phyloP scores from a whole-genome alignment of 2,113 vertebrate genomes.

The Tricholaema leucomelas region DNA sequence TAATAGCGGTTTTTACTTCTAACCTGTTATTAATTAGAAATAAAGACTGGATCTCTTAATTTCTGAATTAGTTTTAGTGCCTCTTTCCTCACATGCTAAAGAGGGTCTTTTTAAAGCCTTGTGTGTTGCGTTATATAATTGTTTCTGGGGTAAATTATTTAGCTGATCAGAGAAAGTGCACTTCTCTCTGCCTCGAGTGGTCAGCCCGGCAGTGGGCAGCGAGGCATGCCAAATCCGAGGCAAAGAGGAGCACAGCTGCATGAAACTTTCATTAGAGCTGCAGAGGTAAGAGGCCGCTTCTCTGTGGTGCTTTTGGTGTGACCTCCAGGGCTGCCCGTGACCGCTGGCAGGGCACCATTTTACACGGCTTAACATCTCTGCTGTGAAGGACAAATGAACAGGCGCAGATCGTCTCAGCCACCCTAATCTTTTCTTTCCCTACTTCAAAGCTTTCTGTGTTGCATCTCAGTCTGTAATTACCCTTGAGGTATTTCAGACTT shows the following conservation, averaged over 20 bases:
- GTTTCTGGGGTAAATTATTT: conserved; percentile 77
- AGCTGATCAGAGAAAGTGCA: conserved; percentile 66
- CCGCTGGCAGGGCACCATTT: conserved; percentile 50
- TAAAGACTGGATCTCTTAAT: conserved; percentile 53
- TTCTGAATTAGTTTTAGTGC: conserved; percentile 62
- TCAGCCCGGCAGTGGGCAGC: conserved; percentile 39
- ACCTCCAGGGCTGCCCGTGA: conserved; percentile 71
- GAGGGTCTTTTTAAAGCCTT: conserved; percentile 25
- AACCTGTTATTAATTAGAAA: conserved; percentile 81
- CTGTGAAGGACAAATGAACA: conserved; percentile 73
- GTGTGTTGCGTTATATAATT: conserved; percentile 61
- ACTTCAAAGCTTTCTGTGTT: conserved; percentile 77
- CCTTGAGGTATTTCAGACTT: conserved; percentile 80
- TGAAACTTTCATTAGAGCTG: conserved; percentile 71
- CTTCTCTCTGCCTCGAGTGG: conserved; percentile 53
- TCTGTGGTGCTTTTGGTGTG: conserved; percentile 42
- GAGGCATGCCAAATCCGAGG: conserved; percentile 62
- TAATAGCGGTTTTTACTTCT: conserved; percentile 72
- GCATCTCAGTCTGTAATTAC: conserved; percentile 77
- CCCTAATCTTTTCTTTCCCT: conserved; percentile 77
- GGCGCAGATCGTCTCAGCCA: conserved; percentile 58
- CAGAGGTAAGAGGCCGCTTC: conserved; percentile 46
- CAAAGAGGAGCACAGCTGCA: conserved; percentile 67
- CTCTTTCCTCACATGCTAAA: conserved; percentile 22
- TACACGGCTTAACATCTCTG: conserved; percentile 39